These are phyloP conservation scores for Eupithecia subumbrata DNA, from an alignment of 2,888 invertebrate genomes.

Conservation along the genomic window DNA sequence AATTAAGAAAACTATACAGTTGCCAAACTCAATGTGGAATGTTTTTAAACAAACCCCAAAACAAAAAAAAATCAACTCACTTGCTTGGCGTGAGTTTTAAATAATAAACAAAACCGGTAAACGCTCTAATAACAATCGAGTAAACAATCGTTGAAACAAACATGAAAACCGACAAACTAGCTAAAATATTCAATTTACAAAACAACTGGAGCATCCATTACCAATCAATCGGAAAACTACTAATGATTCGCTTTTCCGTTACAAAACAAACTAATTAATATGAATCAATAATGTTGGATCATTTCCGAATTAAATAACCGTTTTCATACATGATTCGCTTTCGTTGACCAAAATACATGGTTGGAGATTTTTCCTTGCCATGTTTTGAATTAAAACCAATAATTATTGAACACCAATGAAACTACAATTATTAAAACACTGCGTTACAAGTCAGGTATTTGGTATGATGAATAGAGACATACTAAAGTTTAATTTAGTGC, in stretches of 20 bases:
- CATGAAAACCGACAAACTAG: neutral
- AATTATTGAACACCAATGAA: no score
- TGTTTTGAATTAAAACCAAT: neutral
- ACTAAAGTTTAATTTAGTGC: no score
- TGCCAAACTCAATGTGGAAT: no score
- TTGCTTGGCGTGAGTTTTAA: no score
- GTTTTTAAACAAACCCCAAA: no score
- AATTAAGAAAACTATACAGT: no score
- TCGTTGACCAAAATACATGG: conserved; percentile 7
- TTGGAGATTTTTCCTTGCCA: neutral
- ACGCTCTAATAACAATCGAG: neutral
- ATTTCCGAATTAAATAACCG: conserved; percentile 25
- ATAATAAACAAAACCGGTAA: neutral
- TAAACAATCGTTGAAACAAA: neutral
- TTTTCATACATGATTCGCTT: conserved; percentile 20
- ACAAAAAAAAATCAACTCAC: no score
- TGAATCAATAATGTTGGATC: conserved; percentile 9
- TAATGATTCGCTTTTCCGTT: neutral
- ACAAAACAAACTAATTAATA: conserved; percentile 13
- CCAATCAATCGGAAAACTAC: conserved; percentile 11
- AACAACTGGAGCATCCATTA: neutral
- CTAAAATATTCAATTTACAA: neutral
- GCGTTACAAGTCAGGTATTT: no score
- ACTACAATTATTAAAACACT: no score
- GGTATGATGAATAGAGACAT: no score